Evolutionary conservation across 2,113 vertebrate species (phyloP).

Genomic region (Petromus typicus): DNA sequence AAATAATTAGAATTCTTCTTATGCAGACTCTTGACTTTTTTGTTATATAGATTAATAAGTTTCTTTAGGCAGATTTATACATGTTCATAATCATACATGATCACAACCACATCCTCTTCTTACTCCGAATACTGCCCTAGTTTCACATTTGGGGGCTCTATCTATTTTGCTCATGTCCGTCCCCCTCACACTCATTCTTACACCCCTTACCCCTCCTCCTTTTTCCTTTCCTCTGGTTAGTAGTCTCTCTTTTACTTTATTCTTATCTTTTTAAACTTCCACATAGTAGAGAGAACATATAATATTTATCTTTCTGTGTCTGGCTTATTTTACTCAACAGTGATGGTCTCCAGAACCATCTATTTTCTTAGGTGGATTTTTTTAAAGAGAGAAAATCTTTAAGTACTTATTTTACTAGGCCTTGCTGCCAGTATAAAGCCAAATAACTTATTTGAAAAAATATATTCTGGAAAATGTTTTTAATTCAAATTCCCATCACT

Average conservation of each 20-base stretch:
- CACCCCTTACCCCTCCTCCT: not conserved
- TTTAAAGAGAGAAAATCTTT: constrained; percentile 4
- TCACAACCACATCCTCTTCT: not conserved
- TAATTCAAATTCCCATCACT: not conserved
- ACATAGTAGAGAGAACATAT: not conserved
- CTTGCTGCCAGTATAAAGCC: not conserved
- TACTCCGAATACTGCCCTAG: not conserved
- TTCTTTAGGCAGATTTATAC: not conserved
- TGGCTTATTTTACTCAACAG: not conserved
- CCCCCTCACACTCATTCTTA: not conserved
- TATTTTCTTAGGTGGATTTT: not conserved
- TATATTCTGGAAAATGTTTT: not conserved
- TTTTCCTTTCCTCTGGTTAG: not conserved
- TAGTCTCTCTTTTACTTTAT: not conserved
- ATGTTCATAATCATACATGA: not conserved
- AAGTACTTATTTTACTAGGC: not conserved
- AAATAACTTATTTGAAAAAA: not conserved
- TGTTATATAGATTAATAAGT: not conserved
- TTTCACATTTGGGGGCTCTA: not conserved
- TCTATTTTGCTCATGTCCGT: not conserved
- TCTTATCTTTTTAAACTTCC: not conserved
- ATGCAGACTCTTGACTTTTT: not conserved
- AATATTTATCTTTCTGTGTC: not conserved
- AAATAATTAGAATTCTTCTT: not conserved
- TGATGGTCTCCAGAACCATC: not conserved